Evolutionary conservation across 1,140 invertebrate species (phyloP).

Genomic region (Drosophila subobscura): DNA sequence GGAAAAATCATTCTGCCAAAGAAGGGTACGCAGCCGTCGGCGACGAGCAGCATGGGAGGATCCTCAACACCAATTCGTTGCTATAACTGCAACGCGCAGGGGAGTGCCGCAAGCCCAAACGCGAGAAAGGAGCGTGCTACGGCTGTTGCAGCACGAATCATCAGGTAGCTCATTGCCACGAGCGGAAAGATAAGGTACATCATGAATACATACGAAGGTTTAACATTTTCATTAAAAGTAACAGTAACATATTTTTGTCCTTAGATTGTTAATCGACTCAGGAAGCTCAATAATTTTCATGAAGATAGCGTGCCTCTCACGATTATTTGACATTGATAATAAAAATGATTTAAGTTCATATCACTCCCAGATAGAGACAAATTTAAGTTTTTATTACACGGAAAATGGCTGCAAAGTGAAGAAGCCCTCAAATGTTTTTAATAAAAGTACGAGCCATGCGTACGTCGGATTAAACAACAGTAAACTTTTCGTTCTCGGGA

Average conservation of each 20-base stretch:
- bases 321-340: too few species aligned
- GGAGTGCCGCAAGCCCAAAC: constrained; percentile 6
- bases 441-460: neutral
- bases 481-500: neutral
- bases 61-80: neutral
- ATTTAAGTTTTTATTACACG: too few species aligned
- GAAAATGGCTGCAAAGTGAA: too few species aligned
- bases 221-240: neutral
- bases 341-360: too few species aligned
- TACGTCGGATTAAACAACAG: constrained; percentile 3
- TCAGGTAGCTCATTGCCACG: neutral
- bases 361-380: too few species aligned
- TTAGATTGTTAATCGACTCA: constrained; percentile 8
- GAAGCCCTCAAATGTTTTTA: too few species aligned
- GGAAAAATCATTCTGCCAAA: neutral
- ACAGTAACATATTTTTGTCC: neutral
- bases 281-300: constrained; percentile 8
- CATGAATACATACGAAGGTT: constrained; percentile 7
- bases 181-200: neutral
- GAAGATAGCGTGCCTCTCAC: neutral
- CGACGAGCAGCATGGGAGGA: too few species aligned
- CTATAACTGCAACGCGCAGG: neutral
- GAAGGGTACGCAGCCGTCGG: neutral
- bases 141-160: constrained; percentile 3
- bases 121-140: constrained; percentile 5